phyloP scores from a whole-genome alignment of 2,113 vertebrate genomes.

The Centropristis striata region DNA sequence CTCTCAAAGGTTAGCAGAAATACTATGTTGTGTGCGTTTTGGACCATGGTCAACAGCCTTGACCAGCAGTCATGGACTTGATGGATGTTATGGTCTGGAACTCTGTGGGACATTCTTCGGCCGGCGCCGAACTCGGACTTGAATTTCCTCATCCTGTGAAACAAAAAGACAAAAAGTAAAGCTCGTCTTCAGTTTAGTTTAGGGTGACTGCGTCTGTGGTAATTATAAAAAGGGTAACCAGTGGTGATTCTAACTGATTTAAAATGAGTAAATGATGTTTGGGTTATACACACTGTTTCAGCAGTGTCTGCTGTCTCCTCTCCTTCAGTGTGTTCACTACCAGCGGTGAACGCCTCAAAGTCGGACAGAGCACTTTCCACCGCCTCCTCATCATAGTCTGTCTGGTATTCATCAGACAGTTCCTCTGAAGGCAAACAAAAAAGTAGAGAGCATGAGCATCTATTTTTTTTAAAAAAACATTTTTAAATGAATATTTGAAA shows the following conservation, averaged over 20 bases:
- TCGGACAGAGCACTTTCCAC: constrained; percentile 81
- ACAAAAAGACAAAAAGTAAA: not conserved
- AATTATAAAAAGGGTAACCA: not conserved
- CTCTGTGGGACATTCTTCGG: not conserved
- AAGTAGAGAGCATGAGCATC: not conserved
- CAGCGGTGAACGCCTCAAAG: constrained; percentile 74
- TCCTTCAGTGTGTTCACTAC: constrained; percentile 79
- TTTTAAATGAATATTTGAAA: not conserved
- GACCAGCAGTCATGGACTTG: not conserved
- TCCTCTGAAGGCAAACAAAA: constrained; percentile 85
- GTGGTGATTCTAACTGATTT: too few relatives aligned
- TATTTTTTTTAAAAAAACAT: not conserved
- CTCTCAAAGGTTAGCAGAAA: constrained; percentile 2
- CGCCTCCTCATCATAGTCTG: constrained; percentile 91
- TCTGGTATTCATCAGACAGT: constrained; percentile 91
- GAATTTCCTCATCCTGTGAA: constrained; percentile 81
- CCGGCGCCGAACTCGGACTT: constrained; percentile 28
- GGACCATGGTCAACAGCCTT: not conserved
- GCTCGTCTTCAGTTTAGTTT: not conserved
- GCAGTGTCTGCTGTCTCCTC: constrained; percentile 86
- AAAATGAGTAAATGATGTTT: not conserved
- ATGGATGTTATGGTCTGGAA: constrained; percentile 16
- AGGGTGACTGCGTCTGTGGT: not conserved
- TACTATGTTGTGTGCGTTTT: constrained; percentile 16
- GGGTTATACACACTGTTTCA: constrained; percentile 83